Base-by-base conservation (phyloP, 2,113 vertebrate genomes). In the Anthoscopus minutus region DNA sequence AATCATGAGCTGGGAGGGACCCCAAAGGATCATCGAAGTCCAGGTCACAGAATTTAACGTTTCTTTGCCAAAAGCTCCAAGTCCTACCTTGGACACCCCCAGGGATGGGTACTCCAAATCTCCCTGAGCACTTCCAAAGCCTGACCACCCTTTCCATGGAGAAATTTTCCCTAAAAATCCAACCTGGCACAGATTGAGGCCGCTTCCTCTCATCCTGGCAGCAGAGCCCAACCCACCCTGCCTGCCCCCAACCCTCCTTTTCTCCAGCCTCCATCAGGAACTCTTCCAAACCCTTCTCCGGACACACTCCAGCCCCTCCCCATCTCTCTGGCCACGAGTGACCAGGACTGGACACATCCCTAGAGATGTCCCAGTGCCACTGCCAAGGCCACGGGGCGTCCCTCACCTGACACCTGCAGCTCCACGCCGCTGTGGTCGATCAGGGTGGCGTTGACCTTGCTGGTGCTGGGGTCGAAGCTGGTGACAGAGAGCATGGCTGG, bases 401-500 rank as follows among this genome's bases (percentile, higher is more conserved):
- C 70, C 97, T 97, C 83, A 99, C 99, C 99, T 2, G 99, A 97
- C 81, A 99, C 97, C 94, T 98, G 99, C 23, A 99, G 98, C 85
- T 99, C 99, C 91, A 99, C 98, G 1, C 99, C 99, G 2, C 99
- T 99, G 98, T 99, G 99, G 97, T 99, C 99, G 33, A 99, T 98
- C 86, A 99, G 95, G 25, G 99, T 99, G 93, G 98, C 99, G 2
- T 99, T 99, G 88, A 99, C 99, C 53, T 98, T 98, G 92, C 99
- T 98, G 96, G 97, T 99, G 92, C 96, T 93, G 5, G 97, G 97
- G 72, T 99, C 99, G 35, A 99, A 99, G 94, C 98, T 97, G 33
- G 98, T 99, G 94, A 99, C 98, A 81, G 98, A 99, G 47, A 99
- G 98, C 99, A 99, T 99, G 31, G 99, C 99, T 0, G 99, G 99